phyloP scores from a whole-genome alignment of 1,140 invertebrate species.

The Scylla paramamosain region DNA sequence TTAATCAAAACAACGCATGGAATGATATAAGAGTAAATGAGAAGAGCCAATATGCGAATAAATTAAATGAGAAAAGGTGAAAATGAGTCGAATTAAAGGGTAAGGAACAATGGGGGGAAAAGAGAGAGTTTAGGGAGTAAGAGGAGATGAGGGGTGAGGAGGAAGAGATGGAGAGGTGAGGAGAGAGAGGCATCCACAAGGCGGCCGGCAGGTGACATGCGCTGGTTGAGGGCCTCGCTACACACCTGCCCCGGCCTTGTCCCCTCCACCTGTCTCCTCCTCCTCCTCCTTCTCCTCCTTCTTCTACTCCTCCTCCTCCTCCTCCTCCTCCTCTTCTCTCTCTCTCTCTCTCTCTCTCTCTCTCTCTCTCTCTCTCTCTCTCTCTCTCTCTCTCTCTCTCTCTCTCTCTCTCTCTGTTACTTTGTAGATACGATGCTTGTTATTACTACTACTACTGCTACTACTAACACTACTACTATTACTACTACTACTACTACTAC shows the following conservation, averaged over 20 bases:
- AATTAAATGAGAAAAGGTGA: neutral
- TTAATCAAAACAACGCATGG: neutral
- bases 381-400: neutral
- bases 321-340: neutral
- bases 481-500: too few species aligned
- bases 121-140: neutral
- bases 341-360: conserved; percentile 12
- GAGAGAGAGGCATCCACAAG: neutral
- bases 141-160: conserved; percentile 23
- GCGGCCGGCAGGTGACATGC: conserved; percentile 49
- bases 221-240: conserved; percentile 26
- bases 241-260: conserved; percentile 36
- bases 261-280: neutral
- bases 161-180: neutral
- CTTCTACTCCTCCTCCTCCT: too few species aligned
- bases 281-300: too few species aligned
- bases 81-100: neutral
- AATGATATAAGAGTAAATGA: neutral
- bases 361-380: neutral
- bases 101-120: neutral
- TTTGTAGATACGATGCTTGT: too few species aligned
- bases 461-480: too few species aligned
- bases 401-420: neutral
- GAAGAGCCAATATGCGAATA: neutral
- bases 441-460: too few species aligned